phyloP scores from a whole-genome alignment of 2,113 vertebrate species.

The Anguilla rostrata region DNA sequence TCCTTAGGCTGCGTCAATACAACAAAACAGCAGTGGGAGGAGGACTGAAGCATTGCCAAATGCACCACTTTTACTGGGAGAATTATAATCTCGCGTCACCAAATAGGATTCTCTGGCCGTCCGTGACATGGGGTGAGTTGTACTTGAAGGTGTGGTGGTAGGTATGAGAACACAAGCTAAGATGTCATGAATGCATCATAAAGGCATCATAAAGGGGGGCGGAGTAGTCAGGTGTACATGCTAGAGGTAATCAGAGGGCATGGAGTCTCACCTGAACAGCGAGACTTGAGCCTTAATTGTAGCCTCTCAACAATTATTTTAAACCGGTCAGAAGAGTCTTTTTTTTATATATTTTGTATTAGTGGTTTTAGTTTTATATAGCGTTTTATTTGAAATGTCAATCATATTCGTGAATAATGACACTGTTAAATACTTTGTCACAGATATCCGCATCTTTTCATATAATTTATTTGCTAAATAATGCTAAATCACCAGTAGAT shows the following conservation, averaged over 20 bases:
- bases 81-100: background rate
- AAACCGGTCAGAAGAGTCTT: too few species aligned
- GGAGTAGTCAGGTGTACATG: background rate
- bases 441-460: too few species aligned
- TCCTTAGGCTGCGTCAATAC: background rate
- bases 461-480: too few species aligned
- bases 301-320: too few species aligned
- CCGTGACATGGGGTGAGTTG: background rate
- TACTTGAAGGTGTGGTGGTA: background rate
- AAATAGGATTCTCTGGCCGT: background rate
- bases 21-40: background rate
- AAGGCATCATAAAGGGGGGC: background rate
- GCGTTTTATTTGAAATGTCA: too few species aligned
- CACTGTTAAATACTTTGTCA: too few species aligned
- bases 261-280: background rate
- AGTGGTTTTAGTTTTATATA: too few species aligned
- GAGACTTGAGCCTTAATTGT: background rate
- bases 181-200: background rate
- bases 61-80: background rate
- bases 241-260: slow-evolving; percentile 10
- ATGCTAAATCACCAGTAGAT: too few species aligned
- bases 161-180: background rate
- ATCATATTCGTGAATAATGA: too few species aligned
- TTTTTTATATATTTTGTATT: too few species aligned
- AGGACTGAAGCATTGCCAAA: background rate